Evolutionary conservation across 2,113 vertebrate genomes (phyloP), one percentile per base, ranked within the genome.

Genomic region (Mesocricetus auratus): DNA sequence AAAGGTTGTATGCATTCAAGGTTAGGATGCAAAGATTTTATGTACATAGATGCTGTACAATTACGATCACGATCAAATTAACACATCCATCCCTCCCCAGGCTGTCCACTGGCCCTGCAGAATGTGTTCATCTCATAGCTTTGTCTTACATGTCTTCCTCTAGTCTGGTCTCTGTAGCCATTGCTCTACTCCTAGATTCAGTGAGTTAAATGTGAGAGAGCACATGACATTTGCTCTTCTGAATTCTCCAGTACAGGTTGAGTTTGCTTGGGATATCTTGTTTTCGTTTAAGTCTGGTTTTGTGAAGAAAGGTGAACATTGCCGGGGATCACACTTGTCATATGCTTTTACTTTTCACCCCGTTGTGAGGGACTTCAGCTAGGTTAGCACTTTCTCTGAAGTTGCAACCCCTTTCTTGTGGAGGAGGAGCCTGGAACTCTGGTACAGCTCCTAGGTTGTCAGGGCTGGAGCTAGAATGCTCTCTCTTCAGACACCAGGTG

Each of bases 281-380:
- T 58, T 97, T 79, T 93, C 58, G 42, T 73, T 86, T 86, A 91
- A 56, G n/a, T 50, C 45, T 93, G 81, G 42, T 96, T 96, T 94
- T 71, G 45, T 88, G 81, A 66, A 31, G 60, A 92, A 91, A 93
- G 74, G 74, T 47, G 71, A 64, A 60, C 17, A 6, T n/a, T 29
- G 58, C 39, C 71, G 64, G 68, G 71, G 75, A 69, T 42, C 42
- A 11, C 8, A 7, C 81, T 69, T 85, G 75, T 36, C 21, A 45
- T 22, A 0, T 89, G 47, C 42, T 62, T 7, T 89, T 45, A 45
- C 17, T 88, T 90, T 86, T 58, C 39, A 79, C 64, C 33, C 24
- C 26, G 69, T 88, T 69, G 45, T 89, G 81, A 89, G 17, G 88
- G 81, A 66, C 47, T 60, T 60, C 47, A 22, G 12, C 22, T 13